Conservation (phyloP, 1,140 invertebrate genomes). For the Dryas iulia region DNA sequence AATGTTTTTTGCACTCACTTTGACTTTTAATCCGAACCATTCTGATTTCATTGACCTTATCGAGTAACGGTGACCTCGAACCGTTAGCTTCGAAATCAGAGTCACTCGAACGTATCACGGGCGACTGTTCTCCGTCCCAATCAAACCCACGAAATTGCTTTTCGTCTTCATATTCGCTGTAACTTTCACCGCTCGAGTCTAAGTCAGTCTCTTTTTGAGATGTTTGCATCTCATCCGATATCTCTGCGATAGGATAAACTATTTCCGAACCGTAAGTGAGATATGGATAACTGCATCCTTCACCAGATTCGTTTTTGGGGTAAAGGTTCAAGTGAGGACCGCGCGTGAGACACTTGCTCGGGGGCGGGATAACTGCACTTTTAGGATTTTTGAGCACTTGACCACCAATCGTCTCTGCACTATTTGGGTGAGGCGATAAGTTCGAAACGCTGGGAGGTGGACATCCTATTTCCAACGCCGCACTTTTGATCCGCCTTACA, state of each 20-base stretch:
- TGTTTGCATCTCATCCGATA: constrained; percentile 89
- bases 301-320: constrained; percentile 76
- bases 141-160: constrained; percentile 78
- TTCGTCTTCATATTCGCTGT: constrained; percentile 81
- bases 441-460: constrained; percentile 83
- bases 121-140: constrained; percentile 75
- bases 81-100: constrained; percentile 83
- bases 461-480: constrained; percentile 84
- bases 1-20: constrained; percentile 66
- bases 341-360: constrained; percentile 83
- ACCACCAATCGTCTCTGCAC: constrained; percentile 84
- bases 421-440: constrained; percentile 84
- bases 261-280: constrained; percentile 87
- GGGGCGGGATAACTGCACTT: constrained; percentile 82
- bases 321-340: constrained; percentile 85
- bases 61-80: constrained; percentile 81
- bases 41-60: constrained; percentile 63
- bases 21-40: constrained; percentile 69
- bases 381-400: constrained; percentile 82
- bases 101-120: constrained; percentile 75
- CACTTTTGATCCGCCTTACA: constrained; percentile 84
- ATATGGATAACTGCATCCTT: constrained; percentile 82
- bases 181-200: constrained; percentile 80
- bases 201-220: constrained; percentile 84
- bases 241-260: constrained; percentile 91